Percentiles rank a stretch among this genome's conserved stretches.
Conservation (phyloP, 2,888 invertebrate genomes). For the Hyalella azteca region DNA sequence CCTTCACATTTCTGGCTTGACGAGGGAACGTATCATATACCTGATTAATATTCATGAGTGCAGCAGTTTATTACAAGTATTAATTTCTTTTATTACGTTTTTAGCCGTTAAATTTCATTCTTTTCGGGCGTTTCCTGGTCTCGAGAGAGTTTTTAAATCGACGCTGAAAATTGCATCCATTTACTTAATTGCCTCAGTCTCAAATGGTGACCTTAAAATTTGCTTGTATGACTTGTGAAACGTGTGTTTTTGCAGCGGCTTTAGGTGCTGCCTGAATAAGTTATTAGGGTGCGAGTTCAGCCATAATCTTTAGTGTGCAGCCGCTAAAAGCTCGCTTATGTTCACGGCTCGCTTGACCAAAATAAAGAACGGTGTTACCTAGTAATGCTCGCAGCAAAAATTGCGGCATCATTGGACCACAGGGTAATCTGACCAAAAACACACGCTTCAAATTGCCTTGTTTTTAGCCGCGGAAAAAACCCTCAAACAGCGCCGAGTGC, state of each 20-base stretch:
- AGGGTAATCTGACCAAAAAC: slow-evolving; percentile 29
- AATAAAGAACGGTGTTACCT: not conserved
- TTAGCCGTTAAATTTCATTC: too few species aligned
- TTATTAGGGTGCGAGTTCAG: slow-evolving; percentile 13
- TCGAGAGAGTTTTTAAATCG: too few species aligned
- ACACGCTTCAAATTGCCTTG: not conserved
- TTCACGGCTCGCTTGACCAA: not conserved
- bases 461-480: not conserved
- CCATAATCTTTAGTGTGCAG: not conserved
- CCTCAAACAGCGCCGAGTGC: not conserved
- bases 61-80: too few species aligned
- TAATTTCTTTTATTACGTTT: too few species aligned
- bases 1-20: too few species aligned
- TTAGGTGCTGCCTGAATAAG: slow-evolving; percentile 10
- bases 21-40: too few species aligned
- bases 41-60: too few species aligned
- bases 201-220: not conserved
- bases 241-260: not conserved
- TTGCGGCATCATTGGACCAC: slow-evolving; percentile 24
- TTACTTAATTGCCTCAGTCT: not conserved
- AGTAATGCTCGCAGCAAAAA: not conserved
- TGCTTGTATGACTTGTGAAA: slow-evolving; percentile 21
- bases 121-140: too few species aligned
- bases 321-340: slow-evolving; percentile 28
- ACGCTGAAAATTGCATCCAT: not conserved